Percentiles rank a stretch among this genome's conserved stretches.
These are phyloP conservation scores for Corythornis vintsioides DNA, from an alignment of 2,113 vertebrate genomes.

Conservation along the genomic window DNA sequence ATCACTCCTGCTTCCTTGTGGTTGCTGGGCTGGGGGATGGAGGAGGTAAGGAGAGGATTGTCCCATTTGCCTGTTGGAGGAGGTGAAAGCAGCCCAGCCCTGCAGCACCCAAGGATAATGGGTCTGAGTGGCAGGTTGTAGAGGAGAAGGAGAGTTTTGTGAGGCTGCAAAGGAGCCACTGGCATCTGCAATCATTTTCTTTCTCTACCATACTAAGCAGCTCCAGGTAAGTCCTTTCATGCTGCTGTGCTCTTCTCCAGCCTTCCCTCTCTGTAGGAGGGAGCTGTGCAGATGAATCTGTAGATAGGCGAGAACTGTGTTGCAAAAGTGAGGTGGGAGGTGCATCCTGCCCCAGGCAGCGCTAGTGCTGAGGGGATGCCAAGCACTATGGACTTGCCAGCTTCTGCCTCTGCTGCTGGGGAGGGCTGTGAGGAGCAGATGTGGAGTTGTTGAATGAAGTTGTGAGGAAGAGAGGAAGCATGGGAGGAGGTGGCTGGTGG, in stretches of 20 bases:
- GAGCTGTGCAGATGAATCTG: background rate
- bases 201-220: background rate
- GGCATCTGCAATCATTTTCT: background rate
- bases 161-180: background rate
- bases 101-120: rapidly evolving
- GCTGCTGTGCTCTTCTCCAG: background rate
- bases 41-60: background rate
- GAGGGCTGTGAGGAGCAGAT: background rate
- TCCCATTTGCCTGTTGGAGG: rapidly evolving
- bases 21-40: background rate
- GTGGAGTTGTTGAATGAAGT: background rate
- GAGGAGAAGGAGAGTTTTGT: background rate
- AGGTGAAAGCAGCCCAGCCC: background rate
- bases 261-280: background rate
- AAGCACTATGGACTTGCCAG: background rate
- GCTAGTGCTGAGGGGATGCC: background rate
- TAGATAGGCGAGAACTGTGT: background rate
- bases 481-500: background rate
- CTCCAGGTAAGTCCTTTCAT: background rate
- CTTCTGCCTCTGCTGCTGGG: background rate
- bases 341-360: background rate
- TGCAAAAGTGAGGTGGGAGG: background rate
- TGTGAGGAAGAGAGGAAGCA: background rate
- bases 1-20: background rate
- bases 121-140: background rate